Conservation (phyloP, 2,113 vertebrate genomes). For the Pseudonaja textilis region DNA sequence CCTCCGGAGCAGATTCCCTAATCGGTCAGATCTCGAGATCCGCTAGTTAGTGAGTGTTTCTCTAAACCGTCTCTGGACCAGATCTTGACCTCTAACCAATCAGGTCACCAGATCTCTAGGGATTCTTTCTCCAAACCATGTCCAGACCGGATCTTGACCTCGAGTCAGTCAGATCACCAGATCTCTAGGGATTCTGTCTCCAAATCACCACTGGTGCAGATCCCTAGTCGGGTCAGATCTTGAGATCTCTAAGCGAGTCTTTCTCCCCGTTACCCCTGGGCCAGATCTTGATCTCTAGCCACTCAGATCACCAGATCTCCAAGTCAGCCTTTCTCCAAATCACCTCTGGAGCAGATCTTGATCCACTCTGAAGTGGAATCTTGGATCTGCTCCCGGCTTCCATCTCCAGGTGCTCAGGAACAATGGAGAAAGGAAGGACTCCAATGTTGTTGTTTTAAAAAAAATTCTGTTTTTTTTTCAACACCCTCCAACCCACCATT, state of each 20-base stretch:
- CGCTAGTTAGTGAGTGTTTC: slow-evolving; percentile 42
- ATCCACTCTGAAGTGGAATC: not conserved
- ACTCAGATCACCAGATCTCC: no score
- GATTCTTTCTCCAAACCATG: not conserved
- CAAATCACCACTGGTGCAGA: no score
- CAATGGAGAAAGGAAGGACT: not conserved
- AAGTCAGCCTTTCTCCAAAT: not conserved
- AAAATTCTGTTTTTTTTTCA: not conserved
- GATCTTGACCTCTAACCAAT: no score
- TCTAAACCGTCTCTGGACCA: not conserved
- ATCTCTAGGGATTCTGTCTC: no score
- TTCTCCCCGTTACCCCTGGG: not conserved
- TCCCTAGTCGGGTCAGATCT: no score
- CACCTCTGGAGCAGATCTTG: not conserved
- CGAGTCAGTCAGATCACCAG: no score
- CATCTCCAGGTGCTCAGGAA: not conserved
- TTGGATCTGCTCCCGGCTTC: not conserved
- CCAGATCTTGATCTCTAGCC: rapidly evolving
- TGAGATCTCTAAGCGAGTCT: not conserved
- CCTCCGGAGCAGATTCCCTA: not conserved
- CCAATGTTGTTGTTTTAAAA: not conserved
- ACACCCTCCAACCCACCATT: not conserved
- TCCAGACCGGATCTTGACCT: no score
- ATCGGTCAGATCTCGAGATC: not conserved
- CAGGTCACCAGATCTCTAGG: not conserved